Evolutionary conservation across 2,113 vertebrate genomes (phyloP).

Genomic region (Otolemur garnettii): DNA sequence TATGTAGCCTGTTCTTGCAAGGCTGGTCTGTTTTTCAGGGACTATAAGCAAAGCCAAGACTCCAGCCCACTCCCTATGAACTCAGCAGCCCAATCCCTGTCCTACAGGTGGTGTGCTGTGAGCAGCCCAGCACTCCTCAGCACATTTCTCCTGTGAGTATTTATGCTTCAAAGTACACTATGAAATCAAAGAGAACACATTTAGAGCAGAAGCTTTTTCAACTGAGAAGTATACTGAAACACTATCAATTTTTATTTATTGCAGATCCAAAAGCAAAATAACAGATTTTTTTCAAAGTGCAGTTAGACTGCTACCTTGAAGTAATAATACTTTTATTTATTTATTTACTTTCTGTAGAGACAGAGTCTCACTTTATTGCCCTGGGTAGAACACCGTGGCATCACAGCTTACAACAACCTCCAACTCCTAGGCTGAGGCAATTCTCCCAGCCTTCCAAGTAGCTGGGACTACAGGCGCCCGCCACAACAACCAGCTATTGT

Average conservation of each 20-base stretch:
- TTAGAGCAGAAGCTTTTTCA: background rate
- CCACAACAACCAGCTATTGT: too few species aligned
- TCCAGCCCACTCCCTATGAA: background rate
- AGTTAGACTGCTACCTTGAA: constrained; percentile 21
- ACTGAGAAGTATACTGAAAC: background rate
- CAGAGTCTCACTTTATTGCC: too few species aligned
- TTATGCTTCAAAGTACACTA: background rate
- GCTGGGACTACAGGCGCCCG: too few species aligned
- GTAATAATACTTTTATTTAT: constrained; percentile 50
- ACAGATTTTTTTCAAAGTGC: background rate
- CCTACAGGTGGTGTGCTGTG: background rate
- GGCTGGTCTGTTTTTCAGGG: background rate
- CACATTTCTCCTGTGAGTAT: background rate
- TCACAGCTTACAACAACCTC: too few species aligned
- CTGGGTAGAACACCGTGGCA: too few species aligned
- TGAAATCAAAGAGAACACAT: background rate
- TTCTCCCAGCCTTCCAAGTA: too few species aligned
- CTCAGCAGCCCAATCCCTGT: background rate
- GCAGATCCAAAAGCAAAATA: constrained; percentile 50
- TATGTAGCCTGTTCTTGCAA: background rate
- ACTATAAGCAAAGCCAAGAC: background rate
- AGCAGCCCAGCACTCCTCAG: background rate
- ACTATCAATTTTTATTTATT: background rate
- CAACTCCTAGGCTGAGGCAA: too few species aligned
- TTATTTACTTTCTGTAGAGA: too few species aligned